Evolutionary conservation across 2,797 vertebrate genomes (phyloP), one percentile per base, ranked within the genome.

Genomic region (Numenius phaeopus): DNA sequence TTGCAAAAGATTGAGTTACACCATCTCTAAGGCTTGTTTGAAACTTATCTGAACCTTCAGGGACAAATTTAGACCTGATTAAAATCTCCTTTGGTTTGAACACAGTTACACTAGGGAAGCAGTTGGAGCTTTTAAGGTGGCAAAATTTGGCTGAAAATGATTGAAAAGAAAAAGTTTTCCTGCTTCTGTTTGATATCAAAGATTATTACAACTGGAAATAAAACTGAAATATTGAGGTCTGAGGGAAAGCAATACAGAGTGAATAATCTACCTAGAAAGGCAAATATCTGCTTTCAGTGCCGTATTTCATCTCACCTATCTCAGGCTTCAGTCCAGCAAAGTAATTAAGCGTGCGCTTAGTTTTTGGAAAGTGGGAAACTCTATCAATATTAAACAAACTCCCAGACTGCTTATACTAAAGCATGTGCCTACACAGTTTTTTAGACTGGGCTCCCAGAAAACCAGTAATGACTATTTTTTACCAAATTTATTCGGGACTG

Each of bases 11-110:
- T 52, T 71, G 52, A 61, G 29, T 94, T 81, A 30, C 57, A 54
- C 27, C 57, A 52, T 32, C 65, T 32, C 57, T 29, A 34, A 32
- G 34, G 46, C 7, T 82, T 34, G 58, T 65, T 78, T 75, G 72
- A 83, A 83, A 69, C 49, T 39, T 44, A 20, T 50, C 77, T 82
- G 86, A 50, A 76, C 42, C 80, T 82, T 69, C 34, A 65, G 90
- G 89, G 64, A 37, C 50, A 58, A 66, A 78, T 7, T 22, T 13
- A 91, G 64, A 32, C 16, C 71, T 64, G 93, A 89, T 39, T 59
- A n/a, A 80, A 80, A 94, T 58, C 81, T 92, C 37, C 37, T 57
- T 67, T 37, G 50, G 55, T 87, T 87, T 83, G 84, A 94, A 71
- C 1, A 6, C 50, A 22, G 10, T 57, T 39, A n/a, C 11, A 2